Evolutionary conservation across 92 coral and sea anemone species (phyloP), one percentile per base, ranked within the genome.

Genomic region (Siderastrea radians): DNA sequence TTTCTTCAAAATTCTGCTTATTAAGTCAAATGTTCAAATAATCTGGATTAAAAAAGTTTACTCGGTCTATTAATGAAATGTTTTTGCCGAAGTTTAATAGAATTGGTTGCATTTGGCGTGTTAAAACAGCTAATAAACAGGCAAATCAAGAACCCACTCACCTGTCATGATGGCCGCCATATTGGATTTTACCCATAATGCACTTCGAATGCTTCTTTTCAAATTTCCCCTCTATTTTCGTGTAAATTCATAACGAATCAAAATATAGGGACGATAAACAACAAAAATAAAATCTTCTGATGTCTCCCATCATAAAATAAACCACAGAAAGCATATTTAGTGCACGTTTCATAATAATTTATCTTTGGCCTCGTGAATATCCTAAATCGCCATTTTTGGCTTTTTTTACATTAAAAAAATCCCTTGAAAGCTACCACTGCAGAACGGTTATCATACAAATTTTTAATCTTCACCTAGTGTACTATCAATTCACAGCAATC

Each of bases 101-200:
- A 58, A 61, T 44, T 6, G 0, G 14, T 82, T 68, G 45, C 45
- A 43, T 10, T 82, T 69, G 65, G 63, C 15, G 14, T 45, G 58
- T 7, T 53, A 85, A 75, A 63, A 75, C 26, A 52, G 58, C 51
- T 60, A 66, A 64, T 58, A 49, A 76, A 10, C 13, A 49, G 44
- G 54, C 78, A 71, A 68, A 79, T 52, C 78, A 51, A 60, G 51
- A 52, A 57, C 71, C 73, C 51, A 80, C 82, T 81, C 81, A 80
- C 86, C 86, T 80, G 77, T 43, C 73, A 73, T 47, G 62, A 71
- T 59, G 58, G 91, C 81, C 86, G 91, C 91, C 86, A 87, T 73
- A 43, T 69, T 80, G 81, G 75, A 79, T 80, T 79, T 53, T 74
- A 87, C 91, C 91, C 77, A 79, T 72, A 62, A 80, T 87, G 86